Evolutionary conservation across 2,888 invertebrate species (phyloP).

Genomic region (Bugulina stolonifera): DNA sequence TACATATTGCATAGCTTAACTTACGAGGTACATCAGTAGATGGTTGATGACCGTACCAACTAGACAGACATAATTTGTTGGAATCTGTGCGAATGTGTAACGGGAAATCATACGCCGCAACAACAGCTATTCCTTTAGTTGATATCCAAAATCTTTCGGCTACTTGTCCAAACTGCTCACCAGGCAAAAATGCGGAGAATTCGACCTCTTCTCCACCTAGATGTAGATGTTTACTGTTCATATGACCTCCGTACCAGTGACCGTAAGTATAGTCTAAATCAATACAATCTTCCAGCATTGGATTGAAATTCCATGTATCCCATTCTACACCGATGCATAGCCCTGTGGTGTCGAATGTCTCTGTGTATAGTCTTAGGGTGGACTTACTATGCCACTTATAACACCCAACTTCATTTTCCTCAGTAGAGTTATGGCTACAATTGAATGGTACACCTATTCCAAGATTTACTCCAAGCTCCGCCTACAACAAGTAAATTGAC

Average conservation of each 20-base stretch:
- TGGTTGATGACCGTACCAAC: slow-evolving; percentile 17
- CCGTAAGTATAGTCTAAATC: slow-evolving; percentile 33
- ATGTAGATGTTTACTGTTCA: slow-evolving; percentile 35
- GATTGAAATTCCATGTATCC: slow-evolving; percentile 65
- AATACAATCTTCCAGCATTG: slow-evolving; percentile 75
- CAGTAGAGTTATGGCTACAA: background rate
- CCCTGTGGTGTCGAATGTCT: background rate
- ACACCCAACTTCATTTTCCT: background rate
- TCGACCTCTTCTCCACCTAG: slow-evolving; percentile 32
- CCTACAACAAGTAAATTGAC: no score
- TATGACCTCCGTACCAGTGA: slow-evolving; percentile 43
- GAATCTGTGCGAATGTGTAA: slow-evolving; percentile 65
- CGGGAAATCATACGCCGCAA: slow-evolving; percentile 61
- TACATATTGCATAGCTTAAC: background rate
- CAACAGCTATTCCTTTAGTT: slow-evolving; percentile 68
- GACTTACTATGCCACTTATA: slow-evolving; percentile 38
- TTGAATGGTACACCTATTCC: background rate
- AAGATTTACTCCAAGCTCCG: slow-evolving; percentile 5
- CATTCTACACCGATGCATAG: slow-evolving; percentile 76
- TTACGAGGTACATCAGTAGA: background rate
- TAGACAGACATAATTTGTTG: slow-evolving; percentile 1
- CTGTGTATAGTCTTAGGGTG: slow-evolving; percentile 30
- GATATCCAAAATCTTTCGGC: slow-evolving; percentile 77
- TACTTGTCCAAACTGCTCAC: slow-evolving; percentile 61
- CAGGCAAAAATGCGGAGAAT: slow-evolving; percentile 27